Base-by-base conservation (phyloP, 2,797 vertebrate species). In the Tragelaphus eurycerus region DNA sequence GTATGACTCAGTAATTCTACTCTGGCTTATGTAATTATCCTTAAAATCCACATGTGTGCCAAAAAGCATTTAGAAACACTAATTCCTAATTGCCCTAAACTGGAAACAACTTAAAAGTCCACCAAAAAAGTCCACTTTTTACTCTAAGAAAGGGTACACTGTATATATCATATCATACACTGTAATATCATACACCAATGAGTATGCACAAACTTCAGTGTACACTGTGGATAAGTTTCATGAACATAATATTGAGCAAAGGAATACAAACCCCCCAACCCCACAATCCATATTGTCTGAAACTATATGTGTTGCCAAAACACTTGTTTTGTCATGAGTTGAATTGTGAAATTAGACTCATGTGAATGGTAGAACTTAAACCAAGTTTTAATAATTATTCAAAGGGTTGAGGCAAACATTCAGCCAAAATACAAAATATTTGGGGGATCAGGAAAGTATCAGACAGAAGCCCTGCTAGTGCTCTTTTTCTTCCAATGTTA, bases 221-320 rank as follows among this genome's bases (percentile, higher is more conserved):
- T 84, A n/a, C 3, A 76, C 8, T 38, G 6, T 89, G 17, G 52
- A 15, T 62, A 90, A 90, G 29, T 87, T 31, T 86, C 34, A 86
- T 93, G 38, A 55, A 82, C 27, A 48, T 74, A 67, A 54, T 14
- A 7, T 48, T 82, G 83, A 86, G 16, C 43, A 55, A 74, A 96
- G 46, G n/a, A 94, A 92, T 79, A 43, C 79, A 79, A 27, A 29
- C 21, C 0, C 29, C 64, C 82, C 14, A 0, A 43, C 21, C 19
- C 29, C 29, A 8, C 25, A 59, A 50, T 71, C 55, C 8, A 27
- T n/a, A 43, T 55, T 76, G 23, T 74, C 34, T 62, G 54, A 89
- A 90, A 62, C 19, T 59, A n/a, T 94, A 7, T 76, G n/a, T 60
- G n/a, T 94, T 93, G 93, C 55, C 48, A 94, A 92, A 88, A 84